These are phyloP conservation scores for Lycocorax pyrrhopterus DNA, from an alignment of 2,113 vertebrate genomes.

Conservation along the genomic window DNA sequence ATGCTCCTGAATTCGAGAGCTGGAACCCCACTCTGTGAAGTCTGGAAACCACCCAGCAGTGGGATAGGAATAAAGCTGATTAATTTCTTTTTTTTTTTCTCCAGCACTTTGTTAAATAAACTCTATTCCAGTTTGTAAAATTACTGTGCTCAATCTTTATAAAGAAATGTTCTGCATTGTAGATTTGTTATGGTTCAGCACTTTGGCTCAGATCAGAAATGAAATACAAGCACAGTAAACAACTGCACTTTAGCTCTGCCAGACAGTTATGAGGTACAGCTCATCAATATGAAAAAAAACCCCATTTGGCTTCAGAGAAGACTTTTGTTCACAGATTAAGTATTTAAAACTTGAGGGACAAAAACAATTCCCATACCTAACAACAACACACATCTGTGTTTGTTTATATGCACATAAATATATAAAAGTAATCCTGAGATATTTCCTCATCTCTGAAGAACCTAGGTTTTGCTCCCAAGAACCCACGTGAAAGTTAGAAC, in stretches of 20 bases:
- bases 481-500: neutral
- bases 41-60: neutral
- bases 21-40: neutral
- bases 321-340: neutral
- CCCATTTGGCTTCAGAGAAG: neutral
- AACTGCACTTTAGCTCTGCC: neutral
- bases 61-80: neutral
- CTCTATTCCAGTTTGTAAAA: neutral
- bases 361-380: neutral
- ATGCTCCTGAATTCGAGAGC: neutral
- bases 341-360: neutral
- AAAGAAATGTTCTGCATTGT: neutral
- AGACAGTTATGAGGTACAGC: neutral
- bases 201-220: neutral
- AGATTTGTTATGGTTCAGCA: slow-evolving; percentile 11
- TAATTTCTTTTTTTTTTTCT: neutral
- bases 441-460: neutral
- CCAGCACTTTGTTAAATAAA: neutral
- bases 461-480: neutral
- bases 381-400: accelerated
- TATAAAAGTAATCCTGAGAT: neutral
- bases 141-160: neutral
- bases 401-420: neutral
- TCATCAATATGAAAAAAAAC: neutral
- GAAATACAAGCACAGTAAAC: slow-evolving; percentile 9